Base-by-base conservation (phyloP, 2,888 invertebrate species). In the Odontocerum albicorne region DNA sequence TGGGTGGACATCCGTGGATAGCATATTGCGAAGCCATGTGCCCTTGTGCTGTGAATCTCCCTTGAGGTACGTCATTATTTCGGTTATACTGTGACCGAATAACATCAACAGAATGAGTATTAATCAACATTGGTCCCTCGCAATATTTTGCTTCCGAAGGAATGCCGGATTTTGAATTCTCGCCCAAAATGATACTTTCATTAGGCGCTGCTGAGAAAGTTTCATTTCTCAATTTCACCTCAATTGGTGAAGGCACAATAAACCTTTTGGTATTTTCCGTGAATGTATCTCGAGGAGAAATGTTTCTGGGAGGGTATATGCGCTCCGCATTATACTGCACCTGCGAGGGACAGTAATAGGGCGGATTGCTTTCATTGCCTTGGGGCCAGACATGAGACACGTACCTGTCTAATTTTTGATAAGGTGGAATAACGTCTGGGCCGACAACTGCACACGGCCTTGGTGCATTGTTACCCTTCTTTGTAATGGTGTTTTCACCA, bases 281-380 rank as follows among this genome's bases (percentile, higher is more conserved):
- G 70, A 73, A 78, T 69, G 77, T 77, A 69, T 77, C 77, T 69
- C 78, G 70, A 31, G 78, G 78, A 63, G 78, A 78, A 70, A 77
- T 77, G 69, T 77, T 77, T 39, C 55, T 72, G 54, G 56, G 51
- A n/a, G 57, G 49, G 16, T 53, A 43, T 12, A 20, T 36, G 4
- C 32, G 42, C 8, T 51, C 43, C 15, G 32, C 4, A 20, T 31
- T 42, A 13, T 42, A 49, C 15, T 38, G 47, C 21, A 35, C 44
- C 19, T 42, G 47, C 16, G 39, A 12, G 2, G 49, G 42, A 21
- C 49, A 47, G 21, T 46, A 52, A 10, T 42, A 36, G 22, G 49
- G 21, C 8, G 46, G 12, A 12, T 10, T 32, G 12, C 39, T 44
- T 4, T 36, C 21, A 15, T n/a, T 43, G 69, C 69, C 19, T 17